Conservation (phyloP, 2,888 invertebrate species). For the Nephrotoma appendiculata region DNA sequence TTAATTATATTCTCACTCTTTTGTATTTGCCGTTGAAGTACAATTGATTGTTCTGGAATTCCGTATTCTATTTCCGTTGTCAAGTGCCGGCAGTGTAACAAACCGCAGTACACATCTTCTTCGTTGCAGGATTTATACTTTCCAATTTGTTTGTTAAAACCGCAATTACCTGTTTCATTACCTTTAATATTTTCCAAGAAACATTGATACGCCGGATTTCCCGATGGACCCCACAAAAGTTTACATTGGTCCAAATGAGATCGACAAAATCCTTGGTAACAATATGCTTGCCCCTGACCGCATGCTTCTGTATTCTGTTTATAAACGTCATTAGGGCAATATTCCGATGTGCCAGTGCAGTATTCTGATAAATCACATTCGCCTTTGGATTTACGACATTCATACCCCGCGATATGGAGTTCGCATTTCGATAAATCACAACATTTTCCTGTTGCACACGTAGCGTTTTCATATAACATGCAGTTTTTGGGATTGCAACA, state of each 20-base stretch:
- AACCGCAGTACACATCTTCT: conserved; percentile 74
- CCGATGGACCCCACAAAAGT: conserved; percentile 86
- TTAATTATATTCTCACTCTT: conserved; percentile 64
- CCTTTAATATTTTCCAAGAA: conserved; percentile 75
- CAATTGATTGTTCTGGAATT: conserved; percentile 75
- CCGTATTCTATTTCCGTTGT: conserved; percentile 91
- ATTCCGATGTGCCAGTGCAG: conserved; percentile 87
- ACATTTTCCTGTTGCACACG: conserved; percentile 90
- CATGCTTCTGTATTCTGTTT: conserved; percentile 81
- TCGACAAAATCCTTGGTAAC: conserved; percentile 77
- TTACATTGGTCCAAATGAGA: conserved; percentile 85
- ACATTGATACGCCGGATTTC: conserved; percentile 69
- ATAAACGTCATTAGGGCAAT: conserved; percentile 80
- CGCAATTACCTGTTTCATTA: conserved; percentile 83
- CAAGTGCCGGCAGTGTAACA: conserved; percentile 87
- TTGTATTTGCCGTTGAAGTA: conserved; percentile 74
- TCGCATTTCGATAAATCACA: conserved; percentile 63
- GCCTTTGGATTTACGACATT: conserved; percentile 67
- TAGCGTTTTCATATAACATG: conserved; percentile 71
- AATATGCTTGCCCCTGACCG: conserved; percentile 63
- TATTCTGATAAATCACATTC: conserved; percentile 94
- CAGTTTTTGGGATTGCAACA: conserved; percentile 81
- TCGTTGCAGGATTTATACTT: conserved; percentile 55
- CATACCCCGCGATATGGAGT: conserved; percentile 38
- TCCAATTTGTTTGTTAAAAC: conserved; percentile 63